Evolutionary conservation across 2,113 vertebrate species (phyloP).

Genomic region (Mixornis gularis): DNA sequence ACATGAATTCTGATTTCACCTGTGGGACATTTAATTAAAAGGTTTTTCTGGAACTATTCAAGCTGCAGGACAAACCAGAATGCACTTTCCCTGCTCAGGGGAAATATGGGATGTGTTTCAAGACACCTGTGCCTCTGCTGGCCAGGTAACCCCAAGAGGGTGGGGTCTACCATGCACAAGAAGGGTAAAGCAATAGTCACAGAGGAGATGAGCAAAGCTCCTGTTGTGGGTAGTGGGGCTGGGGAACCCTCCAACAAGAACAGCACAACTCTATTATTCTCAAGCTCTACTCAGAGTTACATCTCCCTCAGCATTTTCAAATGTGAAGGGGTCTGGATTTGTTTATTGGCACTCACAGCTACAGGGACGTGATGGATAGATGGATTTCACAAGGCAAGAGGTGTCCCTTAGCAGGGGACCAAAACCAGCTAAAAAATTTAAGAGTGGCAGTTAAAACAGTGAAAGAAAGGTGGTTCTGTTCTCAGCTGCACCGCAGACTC

Average conservation of each 20-base stretch:
- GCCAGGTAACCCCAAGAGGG: not conserved
- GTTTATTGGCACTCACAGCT: not conserved
- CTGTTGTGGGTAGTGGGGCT: not conserved
- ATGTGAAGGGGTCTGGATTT: not conserved
- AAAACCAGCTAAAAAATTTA: not conserved
- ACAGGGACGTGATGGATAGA: not conserved
- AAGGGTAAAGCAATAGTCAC: not conserved
- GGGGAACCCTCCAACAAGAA: not conserved
- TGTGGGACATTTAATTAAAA: not conserved
- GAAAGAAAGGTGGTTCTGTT: not conserved
- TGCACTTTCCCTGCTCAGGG: not conserved
- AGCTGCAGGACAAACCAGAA: not conserved
- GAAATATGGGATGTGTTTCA: fast-evolving
- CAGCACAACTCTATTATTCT: not conserved
- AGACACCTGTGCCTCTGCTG: not conserved
- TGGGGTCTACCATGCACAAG: fast-evolving
- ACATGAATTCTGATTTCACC: not conserved
- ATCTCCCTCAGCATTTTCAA: not conserved
- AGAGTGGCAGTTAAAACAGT: not conserved
- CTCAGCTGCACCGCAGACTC: not conserved
- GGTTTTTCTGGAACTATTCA: not conserved
- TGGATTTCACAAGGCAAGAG: not conserved
- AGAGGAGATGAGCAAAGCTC: not conserved
- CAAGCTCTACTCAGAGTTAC: not conserved
- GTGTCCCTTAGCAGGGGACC: not conserved